Evolutionary conservation across 1,140 invertebrate genomes (phyloP), one percentile per base, ranked within the genome.

Genomic region (Drosophila neocordata): DNA sequence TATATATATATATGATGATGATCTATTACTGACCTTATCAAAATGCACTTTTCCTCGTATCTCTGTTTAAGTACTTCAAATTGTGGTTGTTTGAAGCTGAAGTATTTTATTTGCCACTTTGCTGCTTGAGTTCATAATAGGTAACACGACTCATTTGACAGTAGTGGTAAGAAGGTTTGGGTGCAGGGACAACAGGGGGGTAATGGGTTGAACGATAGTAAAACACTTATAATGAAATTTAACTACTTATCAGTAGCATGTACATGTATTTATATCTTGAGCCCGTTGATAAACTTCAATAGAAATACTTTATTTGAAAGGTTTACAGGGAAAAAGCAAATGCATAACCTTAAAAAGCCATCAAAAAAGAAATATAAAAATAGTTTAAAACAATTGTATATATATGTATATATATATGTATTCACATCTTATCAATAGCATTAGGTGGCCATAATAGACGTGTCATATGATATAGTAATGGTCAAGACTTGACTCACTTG

Each of bases 391-490:
- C 27, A 31, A n/a, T n/a, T n/a, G n/a, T 31, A 31, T 31, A 1
- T 31, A 31, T 31, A 31, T 31, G 7, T 31, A 31, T 6, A 31
- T 31, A 31, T 31, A 7, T 31, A 31, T 31, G 4, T 31, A 31
- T 31, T 6, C 4, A 31, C 27, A n/a, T 20, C 15, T 48, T 48
- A 48, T 48, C 27, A 12, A 65, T 38, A 56, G 41, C 4, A 31
- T 31, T 34, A 61, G 27, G 13, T 56, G 63, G 48, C 51, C 34
- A 73, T 73, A 73, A 73, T 62, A 73, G 73, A 73, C 62, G 22
- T 73, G 71, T 73, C 71, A 73, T 73, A 73, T 73, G 71, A 73
- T 73, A 9, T 5, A 73, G 5, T 73, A 73, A 61, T 66, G 55
- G 15, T 44, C 15, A 44, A 44, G 6, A 48, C 15, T 20, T 48